These are phyloP conservation scores for Eristalinus sepulchralis DNA, from an alignment of 2,888 invertebrate genomes.

Conservation along the genomic window DNA sequence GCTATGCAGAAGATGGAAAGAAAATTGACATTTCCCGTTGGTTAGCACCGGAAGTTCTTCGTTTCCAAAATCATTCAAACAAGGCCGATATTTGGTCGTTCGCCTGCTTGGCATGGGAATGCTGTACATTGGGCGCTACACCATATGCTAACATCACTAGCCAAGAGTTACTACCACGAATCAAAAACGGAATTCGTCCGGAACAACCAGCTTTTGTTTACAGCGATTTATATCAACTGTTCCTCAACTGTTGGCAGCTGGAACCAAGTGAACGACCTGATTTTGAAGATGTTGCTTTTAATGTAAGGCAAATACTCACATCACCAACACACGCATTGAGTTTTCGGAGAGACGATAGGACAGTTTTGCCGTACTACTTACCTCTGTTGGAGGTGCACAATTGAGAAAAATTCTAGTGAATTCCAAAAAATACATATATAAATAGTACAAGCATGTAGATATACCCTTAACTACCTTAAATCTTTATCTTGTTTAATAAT, in stretches of 20 bases:
- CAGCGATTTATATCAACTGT: constrained; percentile 90
- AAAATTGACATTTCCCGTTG: constrained; percentile 89
- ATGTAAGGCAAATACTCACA: constrained; percentile 79
- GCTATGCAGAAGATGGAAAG: constrained; percentile 84
- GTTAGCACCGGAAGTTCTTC: constrained; percentile 90
- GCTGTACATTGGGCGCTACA: constrained; percentile 89
- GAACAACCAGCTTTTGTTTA: constrained; percentile 88
- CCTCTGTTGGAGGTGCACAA: constrained; percentile 79
- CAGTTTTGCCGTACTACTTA: constrained; percentile 79
- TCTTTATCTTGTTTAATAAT: constrained; percentile 3
- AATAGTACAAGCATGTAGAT: constrained; percentile 60
- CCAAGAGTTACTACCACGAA: constrained; percentile 86
- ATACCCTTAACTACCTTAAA: constrained; percentile 27
- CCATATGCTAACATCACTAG: constrained; percentile 87
- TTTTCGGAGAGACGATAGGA: constrained; percentile 76
- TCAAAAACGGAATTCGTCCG: constrained; percentile 87
- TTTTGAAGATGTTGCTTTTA: constrained; percentile 84
- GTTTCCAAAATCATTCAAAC: constrained; percentile 85
- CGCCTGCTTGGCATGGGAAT: constrained; percentile 92
- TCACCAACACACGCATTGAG: constrained; percentile 79
- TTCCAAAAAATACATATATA: constrained; percentile 10
- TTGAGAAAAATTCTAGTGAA: constrained; percentile 60
- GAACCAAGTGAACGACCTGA: constrained; percentile 90
- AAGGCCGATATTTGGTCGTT: constrained; percentile 93
- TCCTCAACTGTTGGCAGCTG: constrained; percentile 92